phyloP scores from a whole-genome alignment of 1,140 invertebrate genomes.

The Hycleus cichorii region DNA sequence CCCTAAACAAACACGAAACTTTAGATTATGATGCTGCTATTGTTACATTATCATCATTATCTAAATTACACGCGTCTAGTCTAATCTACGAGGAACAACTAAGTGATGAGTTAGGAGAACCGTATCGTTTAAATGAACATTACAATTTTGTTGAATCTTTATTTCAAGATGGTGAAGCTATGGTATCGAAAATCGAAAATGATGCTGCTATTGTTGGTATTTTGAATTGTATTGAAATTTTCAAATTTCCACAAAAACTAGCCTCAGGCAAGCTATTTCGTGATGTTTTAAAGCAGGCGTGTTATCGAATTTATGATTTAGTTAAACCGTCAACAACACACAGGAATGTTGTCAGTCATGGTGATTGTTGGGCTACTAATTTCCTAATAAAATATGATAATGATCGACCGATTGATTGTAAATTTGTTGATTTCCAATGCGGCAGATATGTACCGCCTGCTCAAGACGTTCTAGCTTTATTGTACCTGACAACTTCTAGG shows the following conservation, averaged over 20 bases:
- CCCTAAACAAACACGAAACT: slow-evolving; percentile 20
- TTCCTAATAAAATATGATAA: slow-evolving; percentile 39
- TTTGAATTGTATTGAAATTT: slow-evolving; percentile 13
- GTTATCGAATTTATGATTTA: slow-evolving; percentile 8
- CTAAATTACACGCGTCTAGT: slow-evolving; percentile 37
- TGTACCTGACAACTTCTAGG: slow-evolving; percentile 40
- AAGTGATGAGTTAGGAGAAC: slow-evolving; percentile 13
- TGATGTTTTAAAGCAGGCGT: slow-evolving; percentile 6
- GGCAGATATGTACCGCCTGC: slow-evolving; percentile 42
- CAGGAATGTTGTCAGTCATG: slow-evolving; percentile 40
- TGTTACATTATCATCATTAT: slow-evolving; percentile 32
- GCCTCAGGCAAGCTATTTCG: slow-evolving; percentile 12
- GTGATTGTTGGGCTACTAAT: slow-evolving; percentile 44
- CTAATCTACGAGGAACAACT: slow-evolving; percentile 35
- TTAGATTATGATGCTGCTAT: slow-evolving; percentile 29
- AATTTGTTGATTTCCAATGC: slow-evolving; percentile 44
- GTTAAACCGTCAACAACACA: slow-evolving; percentile 22
- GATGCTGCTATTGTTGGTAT: slow-evolving; percentile 13
- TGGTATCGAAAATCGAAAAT: slow-evolving; percentile 5
- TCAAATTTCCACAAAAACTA: slow-evolving; percentile 6
- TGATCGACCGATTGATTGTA: slow-evolving; percentile 32
- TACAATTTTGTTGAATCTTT: slow-evolving; percentile 25
- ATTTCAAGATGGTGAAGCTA: slow-evolving; percentile 10
- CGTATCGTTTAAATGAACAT: slow-evolving; percentile 14
- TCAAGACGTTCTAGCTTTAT: slow-evolving; percentile 41